Conservation (phyloP, 2,113 vertebrate species). For the Struthio camelus region DNA sequence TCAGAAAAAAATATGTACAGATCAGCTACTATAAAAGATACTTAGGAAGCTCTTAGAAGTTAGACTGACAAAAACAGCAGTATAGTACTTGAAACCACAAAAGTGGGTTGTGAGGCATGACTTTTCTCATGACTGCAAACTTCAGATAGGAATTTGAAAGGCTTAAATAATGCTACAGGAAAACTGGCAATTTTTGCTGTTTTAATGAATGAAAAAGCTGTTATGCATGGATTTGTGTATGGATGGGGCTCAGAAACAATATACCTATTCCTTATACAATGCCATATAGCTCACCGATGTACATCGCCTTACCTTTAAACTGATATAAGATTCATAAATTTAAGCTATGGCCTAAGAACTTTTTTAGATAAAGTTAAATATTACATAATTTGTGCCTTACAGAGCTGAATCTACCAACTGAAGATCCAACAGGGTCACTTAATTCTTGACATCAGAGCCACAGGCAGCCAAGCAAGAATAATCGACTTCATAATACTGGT, state of each 20-base stretch:
- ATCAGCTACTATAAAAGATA: not conserved
- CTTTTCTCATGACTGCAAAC: not conserved
- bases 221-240: fast-evolving
- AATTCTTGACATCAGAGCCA: not conserved
- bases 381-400: not conserved
- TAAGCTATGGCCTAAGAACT: not conserved
- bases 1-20: not conserved
- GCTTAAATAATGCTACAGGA: not conserved
- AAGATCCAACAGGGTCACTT: not conserved
- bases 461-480: not conserved
- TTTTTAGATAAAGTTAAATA: not conserved
- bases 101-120: not conserved
- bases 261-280: not conserved
- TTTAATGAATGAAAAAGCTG: not conserved
- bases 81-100: not conserved
- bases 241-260: not conserved
- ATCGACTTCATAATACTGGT: not conserved
- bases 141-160: not conserved
- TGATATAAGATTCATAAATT: not conserved
- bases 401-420: not conserved
- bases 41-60: not conserved
- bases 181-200: not conserved
- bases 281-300: not conserved
- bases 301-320: not conserved
- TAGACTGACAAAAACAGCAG: constrained; percentile 14